Percentiles rank a stretch among this genome's conserved stretches.
Conservation (phyloP, 2,797 vertebrate species). For the Eidolon dupreanum region DNA sequence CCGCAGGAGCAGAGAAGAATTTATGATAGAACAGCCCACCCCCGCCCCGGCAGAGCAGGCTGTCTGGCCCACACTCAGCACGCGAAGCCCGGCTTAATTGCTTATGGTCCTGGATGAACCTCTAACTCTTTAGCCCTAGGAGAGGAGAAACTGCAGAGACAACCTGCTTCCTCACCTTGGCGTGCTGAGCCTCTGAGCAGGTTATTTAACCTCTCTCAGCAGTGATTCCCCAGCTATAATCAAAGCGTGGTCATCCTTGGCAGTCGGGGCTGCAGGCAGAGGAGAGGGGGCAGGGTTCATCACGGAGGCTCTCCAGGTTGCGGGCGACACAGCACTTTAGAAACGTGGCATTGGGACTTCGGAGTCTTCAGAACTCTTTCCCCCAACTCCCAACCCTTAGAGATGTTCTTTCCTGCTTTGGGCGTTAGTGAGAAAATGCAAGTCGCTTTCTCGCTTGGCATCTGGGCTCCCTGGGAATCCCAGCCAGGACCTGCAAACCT, state of each 20-base stretch:
- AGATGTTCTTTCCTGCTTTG: not conserved
- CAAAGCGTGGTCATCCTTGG: not conserved
- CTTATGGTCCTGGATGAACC: slow-evolving; percentile 62
- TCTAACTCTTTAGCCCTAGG: slow-evolving; percentile 71
- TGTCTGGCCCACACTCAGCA: slow-evolving; percentile 58
- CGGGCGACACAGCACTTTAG: not conserved
- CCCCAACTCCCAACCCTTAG: not conserved
- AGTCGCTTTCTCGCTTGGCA: not conserved
- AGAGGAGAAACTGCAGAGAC: slow-evolving; percentile 73
- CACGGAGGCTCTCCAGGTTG: not conserved
- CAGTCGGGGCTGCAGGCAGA: not conserved
- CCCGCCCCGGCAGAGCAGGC: not conserved
- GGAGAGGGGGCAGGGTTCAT: not conserved
- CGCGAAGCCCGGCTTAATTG: slow-evolving; percentile 70
- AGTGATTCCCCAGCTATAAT: slow-evolving; percentile 49
- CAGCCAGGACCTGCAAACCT: too few relatives aligned
- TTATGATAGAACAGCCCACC: slow-evolving; percentile 11
- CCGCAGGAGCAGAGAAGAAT: not conserved
- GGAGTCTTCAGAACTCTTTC: not conserved
- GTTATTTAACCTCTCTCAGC: slow-evolving; percentile 72
- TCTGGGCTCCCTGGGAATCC: not conserved
- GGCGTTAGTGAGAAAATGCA: not conserved
- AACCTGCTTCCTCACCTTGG: slow-evolving; percentile 60
- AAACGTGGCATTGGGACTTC: not conserved
- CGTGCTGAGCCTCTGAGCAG: slow-evolving; percentile 70